phyloP scores from a whole-genome alignment of 2,888 invertebrate genomes.

The Cheilosia grossa region DNA sequence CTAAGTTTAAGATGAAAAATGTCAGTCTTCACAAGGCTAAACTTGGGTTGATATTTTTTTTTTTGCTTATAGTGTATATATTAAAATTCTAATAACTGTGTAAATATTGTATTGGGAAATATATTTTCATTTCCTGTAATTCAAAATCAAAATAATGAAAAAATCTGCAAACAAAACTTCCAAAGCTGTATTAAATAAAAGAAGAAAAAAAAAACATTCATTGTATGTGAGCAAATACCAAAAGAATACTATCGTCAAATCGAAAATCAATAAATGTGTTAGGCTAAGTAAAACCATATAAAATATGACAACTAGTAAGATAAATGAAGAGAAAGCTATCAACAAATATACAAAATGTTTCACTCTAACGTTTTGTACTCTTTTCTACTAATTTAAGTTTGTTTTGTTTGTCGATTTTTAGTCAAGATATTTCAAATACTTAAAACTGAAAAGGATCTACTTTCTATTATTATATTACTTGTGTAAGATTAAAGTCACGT shows the following conservation, averaged over 20 bases:
- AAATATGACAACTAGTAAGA: conserved; percentile 15
- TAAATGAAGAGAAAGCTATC: conserved; percentile 22
- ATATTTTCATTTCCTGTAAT: conserved; percentile 30
- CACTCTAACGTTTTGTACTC: conserved; percentile 23
- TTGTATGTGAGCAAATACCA: conserved; percentile 49
- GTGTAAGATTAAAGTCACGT: conserved; percentile 79
- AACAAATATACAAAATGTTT: conserved; percentile 18
- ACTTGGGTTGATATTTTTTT: too few relatives aligned
- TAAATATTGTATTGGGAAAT: conserved; percentile 24
- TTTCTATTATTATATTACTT: conserved; percentile 66
- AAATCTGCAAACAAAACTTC: conserved; percentile 33
- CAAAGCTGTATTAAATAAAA: conserved; percentile 51
- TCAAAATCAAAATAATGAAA: conserved; percentile 24
- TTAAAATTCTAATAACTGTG: too few relatives aligned
- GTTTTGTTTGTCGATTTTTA: conserved; percentile 1
- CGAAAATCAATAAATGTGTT: conserved; percentile 33
- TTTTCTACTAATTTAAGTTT: conserved; percentile 7
- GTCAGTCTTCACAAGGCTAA: background rate
- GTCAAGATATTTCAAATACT: conserved; percentile 37
- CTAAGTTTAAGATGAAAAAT: conserved; percentile 1
- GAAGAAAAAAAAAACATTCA: background rate
- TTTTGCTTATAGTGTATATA: too few relatives aligned
- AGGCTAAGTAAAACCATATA: conserved; percentile 24
- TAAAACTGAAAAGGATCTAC: conserved; percentile 40
- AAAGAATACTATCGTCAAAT: conserved; percentile 24